phyloP scores from a whole-genome alignment of 2,888 invertebrate genomes.

The Ennomos quercinarius region DNA sequence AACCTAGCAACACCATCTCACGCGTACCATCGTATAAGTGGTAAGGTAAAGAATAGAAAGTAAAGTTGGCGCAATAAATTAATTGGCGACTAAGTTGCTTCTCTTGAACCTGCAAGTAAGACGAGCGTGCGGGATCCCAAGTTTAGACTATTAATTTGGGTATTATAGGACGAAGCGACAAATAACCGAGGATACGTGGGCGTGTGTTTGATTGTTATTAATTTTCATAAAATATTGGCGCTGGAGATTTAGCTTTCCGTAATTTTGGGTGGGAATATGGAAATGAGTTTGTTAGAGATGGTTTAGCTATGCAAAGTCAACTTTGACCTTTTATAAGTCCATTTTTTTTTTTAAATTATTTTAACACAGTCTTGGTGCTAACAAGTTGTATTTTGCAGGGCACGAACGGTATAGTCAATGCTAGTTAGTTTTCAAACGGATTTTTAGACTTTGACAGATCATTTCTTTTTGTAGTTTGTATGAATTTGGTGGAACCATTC shows the following conservation, averaged over 20 bases:
- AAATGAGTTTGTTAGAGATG: neutral
- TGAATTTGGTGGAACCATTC: no score
- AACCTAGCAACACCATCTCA: slow-evolving; percentile 56
- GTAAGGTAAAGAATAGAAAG: slow-evolving; percentile 81
- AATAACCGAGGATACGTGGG: slow-evolving; percentile 65
- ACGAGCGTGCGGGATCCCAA: slow-evolving; percentile 70
- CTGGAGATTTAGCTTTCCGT: slow-evolving; percentile 35
- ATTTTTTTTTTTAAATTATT: neutral
- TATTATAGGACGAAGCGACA: slow-evolving; percentile 71
- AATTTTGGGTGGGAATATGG: slow-evolving; percentile 1
- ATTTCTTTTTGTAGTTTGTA: no score
- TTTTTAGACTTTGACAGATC: no score
- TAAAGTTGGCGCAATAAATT: slow-evolving; percentile 83
- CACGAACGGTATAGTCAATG: no score
- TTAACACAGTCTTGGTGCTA: neutral
- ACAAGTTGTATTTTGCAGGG: no score
- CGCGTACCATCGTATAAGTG: slow-evolving; percentile 73
- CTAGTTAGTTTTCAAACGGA: no score
- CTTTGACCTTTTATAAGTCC: neutral
- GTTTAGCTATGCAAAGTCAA: no score
- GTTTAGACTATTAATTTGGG: slow-evolving; percentile 83
- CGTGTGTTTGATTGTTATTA: slow-evolving; percentile 47
- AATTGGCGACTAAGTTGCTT: slow-evolving; percentile 75
- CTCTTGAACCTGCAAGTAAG: slow-evolving; percentile 56
- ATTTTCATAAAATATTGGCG: slow-evolving; percentile 38